Conservation (phyloP, 2,113 vertebrate species). For the Oenanthe oenanthe region DNA sequence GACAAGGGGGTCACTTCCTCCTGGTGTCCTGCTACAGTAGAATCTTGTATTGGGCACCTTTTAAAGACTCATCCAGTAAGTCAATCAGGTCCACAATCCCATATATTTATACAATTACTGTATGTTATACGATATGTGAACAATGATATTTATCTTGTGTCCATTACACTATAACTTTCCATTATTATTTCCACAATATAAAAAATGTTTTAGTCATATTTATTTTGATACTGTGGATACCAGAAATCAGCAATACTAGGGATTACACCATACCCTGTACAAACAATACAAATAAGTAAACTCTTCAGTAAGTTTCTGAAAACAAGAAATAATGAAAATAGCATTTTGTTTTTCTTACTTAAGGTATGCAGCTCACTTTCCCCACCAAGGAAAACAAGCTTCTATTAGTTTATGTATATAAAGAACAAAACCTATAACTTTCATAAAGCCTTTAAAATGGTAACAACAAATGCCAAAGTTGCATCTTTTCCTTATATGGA, state of each 20-base stretch:
- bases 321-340: neutral
- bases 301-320: neutral
- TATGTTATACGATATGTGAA: neutral
- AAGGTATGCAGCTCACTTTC: neutral
- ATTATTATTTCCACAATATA: neutral
- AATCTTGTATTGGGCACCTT: neutral
- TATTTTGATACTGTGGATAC: neutral
- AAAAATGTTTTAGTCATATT: neutral
- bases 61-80: neutral
- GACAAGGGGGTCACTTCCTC: neutral
- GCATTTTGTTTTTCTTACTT: neutral
- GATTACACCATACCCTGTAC: neutral
- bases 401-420: neutral
- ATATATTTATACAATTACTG: neutral
- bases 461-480: neutral
- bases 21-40: neutral
- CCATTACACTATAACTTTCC: neutral
- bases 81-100: neutral
- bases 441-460: neutral
- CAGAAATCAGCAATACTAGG: neutral
- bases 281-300: neutral
- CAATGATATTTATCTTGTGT: neutral
- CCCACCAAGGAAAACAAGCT: neutral
- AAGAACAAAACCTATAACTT: neutral
- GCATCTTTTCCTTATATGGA: neutral